phyloP scores from a whole-genome alignment of 2,888 invertebrate genomes.

The Limulus polyphemus region DNA sequence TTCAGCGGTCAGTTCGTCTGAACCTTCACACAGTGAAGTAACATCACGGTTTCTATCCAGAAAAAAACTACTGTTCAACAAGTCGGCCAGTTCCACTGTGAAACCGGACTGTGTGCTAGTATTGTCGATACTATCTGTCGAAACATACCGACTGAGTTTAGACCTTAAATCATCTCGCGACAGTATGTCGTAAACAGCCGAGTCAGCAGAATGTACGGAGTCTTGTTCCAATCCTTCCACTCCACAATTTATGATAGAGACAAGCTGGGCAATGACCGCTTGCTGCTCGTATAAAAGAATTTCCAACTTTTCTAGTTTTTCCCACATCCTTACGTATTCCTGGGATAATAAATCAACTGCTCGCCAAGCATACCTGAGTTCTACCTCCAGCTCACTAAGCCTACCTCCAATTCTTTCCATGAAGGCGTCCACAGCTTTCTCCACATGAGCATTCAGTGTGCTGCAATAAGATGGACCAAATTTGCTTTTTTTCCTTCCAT shows the following conservation, averaged over 20 bases:
- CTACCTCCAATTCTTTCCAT: constrained; percentile 80
- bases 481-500: no score
- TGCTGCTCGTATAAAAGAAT: constrained; percentile 74
- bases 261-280: constrained; percentile 72
- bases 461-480: constrained; percentile 4
- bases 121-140: neutral
- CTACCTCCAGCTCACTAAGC: constrained; percentile 73
- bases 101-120: neutral
- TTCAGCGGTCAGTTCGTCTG: neutral
- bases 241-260: constrained; percentile 35
- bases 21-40: neutral
- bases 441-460: constrained; percentile 19
- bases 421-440: constrained; percentile 54
- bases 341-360: constrained; percentile 77
- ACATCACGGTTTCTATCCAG: neutral
- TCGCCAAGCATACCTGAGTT: constrained; percentile 83
- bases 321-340: constrained; percentile 90
- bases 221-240: constrained; percentile 12
- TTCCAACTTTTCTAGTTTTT: constrained; percentile 73
- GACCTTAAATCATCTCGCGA: neutral
- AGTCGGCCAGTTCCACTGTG: neutral
- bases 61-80: neutral
- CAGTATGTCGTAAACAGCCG: neutral
- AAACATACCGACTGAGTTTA: neutral
- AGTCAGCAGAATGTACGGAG: neutral